A percentile compares a stretch with the other conserved stretches of the same genome.
Conservation (phyloP, 2,888 invertebrate species). For the Ennomos erosarius region DNA sequence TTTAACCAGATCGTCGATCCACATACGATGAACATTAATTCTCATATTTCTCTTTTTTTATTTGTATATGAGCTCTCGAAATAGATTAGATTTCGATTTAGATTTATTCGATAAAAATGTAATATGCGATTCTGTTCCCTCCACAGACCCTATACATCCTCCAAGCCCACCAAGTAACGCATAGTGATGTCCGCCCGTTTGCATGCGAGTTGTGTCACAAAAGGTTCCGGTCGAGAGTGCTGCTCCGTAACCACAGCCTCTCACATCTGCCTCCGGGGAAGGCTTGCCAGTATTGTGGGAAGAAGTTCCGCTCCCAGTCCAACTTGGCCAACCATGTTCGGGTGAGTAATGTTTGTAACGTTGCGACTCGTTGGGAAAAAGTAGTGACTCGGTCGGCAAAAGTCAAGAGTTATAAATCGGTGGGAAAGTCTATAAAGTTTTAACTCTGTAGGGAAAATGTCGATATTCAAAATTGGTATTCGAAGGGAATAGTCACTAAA, state of each 20-base stretch:
- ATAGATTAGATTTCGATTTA: too few relatives aligned
- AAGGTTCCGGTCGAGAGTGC: constrained; percentile 23
- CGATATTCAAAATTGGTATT: too few relatives aligned
- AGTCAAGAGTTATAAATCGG: too few relatives aligned
- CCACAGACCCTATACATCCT: constrained; percentile 1
- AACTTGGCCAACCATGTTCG: constrained; percentile 34
- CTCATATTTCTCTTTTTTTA: too few relatives aligned
- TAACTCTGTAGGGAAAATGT: too few relatives aligned
- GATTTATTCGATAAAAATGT: too few relatives aligned
- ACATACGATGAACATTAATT: too few relatives aligned
- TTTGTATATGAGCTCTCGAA: too few relatives aligned
- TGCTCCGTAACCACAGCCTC: constrained; percentile 18
- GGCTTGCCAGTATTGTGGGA: constrained; percentile 28
- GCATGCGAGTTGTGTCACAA: constrained; percentile 28
- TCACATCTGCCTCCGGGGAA: constrained; percentile 26
- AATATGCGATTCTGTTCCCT: too few relatives aligned
- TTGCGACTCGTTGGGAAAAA: not conserved
- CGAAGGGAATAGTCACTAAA: too few relatives aligned
- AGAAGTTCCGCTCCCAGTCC: constrained; percentile 31
- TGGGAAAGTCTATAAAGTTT: too few relatives aligned
- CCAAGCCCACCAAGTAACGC: constrained; percentile 7
- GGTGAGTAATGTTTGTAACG: constrained; percentile 7
- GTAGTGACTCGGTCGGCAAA: not conserved
- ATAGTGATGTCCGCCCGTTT: constrained; percentile 16
- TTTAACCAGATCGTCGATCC: too few relatives aligned